phyloP scores from a whole-genome alignment of 2,888 invertebrate genomes.

The Tiliacea aurago region DNA sequence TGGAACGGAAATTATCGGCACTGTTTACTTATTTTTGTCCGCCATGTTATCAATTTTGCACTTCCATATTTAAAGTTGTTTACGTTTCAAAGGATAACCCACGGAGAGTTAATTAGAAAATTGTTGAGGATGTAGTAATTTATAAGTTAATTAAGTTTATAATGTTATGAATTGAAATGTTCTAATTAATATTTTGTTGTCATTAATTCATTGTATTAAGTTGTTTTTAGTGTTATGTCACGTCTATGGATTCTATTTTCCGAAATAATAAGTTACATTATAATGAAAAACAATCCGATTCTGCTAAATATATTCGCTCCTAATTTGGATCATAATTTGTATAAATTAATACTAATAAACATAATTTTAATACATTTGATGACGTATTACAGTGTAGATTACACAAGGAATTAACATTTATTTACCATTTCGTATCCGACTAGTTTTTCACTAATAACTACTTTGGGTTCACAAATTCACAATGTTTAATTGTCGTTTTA shows the following conservation, averaged over 20 bases:
- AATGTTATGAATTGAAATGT: conserved; percentile 13
- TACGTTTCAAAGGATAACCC: conserved; percentile 22
- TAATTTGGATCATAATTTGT: conserved; percentile 3
- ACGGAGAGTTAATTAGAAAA: conserved; percentile 13
- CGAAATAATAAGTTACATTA: too few relatives aligned
- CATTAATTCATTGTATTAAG: not conserved
- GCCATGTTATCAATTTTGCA: conserved; percentile 32
- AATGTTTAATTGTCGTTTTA: conserved; percentile 22
- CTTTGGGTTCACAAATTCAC: conserved; percentile 21
- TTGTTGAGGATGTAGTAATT: conserved; percentile 15
- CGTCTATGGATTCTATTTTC: too few relatives aligned
- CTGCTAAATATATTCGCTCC: not conserved
- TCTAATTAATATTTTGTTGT: not conserved
- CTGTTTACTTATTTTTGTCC: not conserved
- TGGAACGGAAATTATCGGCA: not conserved
- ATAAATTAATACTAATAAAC: not conserved
- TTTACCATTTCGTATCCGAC: too few relatives aligned
- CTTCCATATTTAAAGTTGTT: conserved; percentile 24
- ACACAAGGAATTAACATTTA: too few relatives aligned
- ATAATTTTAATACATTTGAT: conserved; percentile 25
- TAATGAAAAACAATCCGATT: not conserved
- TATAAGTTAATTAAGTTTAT: conserved; percentile 3
- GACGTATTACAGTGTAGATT: too few relatives aligned
- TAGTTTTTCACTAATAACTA: conserved; percentile 17
- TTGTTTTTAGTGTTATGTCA: too few relatives aligned